Evolutionary conservation across 1,140 invertebrate genomes (phyloP).

Genomic region (Dufourea novaeangliae): DNA sequence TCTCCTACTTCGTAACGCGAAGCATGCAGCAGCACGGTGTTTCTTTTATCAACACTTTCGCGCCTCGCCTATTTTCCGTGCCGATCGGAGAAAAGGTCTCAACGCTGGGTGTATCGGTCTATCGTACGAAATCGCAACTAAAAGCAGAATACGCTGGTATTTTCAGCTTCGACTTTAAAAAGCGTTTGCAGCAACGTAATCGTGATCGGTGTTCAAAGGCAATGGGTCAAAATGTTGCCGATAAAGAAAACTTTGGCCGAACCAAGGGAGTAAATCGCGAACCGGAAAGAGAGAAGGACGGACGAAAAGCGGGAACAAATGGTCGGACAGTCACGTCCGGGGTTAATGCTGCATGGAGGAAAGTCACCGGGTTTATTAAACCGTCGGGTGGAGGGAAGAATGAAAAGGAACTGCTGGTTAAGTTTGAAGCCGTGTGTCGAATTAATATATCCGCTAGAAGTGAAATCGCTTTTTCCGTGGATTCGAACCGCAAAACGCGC

Average conservation of each 20-base stretch:
- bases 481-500: not conserved
- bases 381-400: conserved; percentile 56
- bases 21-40: not conserved
- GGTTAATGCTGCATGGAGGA: conserved; percentile 72
- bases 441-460: conserved; percentile 54
- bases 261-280: conserved; percentile 31
- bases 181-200: not conserved
- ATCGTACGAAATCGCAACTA: no score
- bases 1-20: not conserved
- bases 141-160: no score
- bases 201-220: conserved; percentile 9
- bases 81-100: not conserved
- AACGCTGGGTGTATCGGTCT: no score
- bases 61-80: no score
- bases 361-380: conserved; percentile 71
- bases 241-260: conserved; percentile 30
- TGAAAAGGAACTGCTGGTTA: conserved; percentile 59
- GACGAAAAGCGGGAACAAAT: conserved; percentile 59
- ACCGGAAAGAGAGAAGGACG: conserved; percentile 45
- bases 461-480: not conserved
- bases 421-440: conserved; percentile 61
- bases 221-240: not conserved
- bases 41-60: not conserved
- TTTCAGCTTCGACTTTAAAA: no score
- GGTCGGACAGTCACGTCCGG: conserved; percentile 66